Evolutionary conservation across 1,140 invertebrate species (phyloP).

Genomic region (Drosophila funebris): DNA sequence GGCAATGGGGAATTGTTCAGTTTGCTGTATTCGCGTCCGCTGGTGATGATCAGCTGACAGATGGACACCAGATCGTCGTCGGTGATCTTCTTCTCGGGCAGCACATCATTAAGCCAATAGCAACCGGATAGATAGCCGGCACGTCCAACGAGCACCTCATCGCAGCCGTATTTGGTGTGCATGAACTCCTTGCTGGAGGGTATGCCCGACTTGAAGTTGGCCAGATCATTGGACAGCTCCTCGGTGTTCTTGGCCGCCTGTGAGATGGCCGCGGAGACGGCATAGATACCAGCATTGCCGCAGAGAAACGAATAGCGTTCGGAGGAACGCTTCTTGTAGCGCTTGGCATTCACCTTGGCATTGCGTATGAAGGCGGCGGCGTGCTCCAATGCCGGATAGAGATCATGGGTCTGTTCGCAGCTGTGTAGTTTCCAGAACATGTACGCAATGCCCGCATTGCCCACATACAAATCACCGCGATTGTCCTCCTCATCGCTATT

Average conservation of each 20-base stretch:
- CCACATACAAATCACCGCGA: conserved; percentile 85
- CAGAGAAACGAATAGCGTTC: conserved; percentile 85
- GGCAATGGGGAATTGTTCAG: conserved; percentile 87
- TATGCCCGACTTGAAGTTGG: conserved; percentile 83
- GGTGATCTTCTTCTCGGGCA: conserved; percentile 85
- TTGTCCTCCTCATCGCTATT: conserved; percentile 74
- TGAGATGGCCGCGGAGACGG: conserved; percentile 85
- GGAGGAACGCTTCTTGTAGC: conserved; percentile 71
- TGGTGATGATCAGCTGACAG: conserved; percentile 88
- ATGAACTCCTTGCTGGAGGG: conserved; percentile 84
- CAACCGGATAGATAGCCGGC: conserved; percentile 91
- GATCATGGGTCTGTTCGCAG: conserved; percentile 75
- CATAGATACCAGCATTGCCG: conserved; percentile 87
- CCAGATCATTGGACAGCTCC: conserved; percentile 84
- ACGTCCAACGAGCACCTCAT: conserved; percentile 93
- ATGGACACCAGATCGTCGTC: conserved; percentile 86
- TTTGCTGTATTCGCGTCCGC: conserved; percentile 88
- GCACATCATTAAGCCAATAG: conserved; percentile 88
- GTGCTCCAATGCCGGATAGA: conserved; percentile 78
- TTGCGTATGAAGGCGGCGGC: conserved; percentile 84
- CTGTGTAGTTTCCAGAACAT: conserved; percentile 85
- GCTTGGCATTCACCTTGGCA: conserved; percentile 80
- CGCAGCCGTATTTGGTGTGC: conserved; percentile 88
- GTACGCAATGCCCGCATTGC: conserved; percentile 85
- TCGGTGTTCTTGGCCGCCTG: conserved; percentile 64